Evolutionary conservation across 2,113 vertebrate genomes (phyloP), one percentile per base, ranked within the genome.

Genomic region (Brachyhypopomus gauderio): DNA sequence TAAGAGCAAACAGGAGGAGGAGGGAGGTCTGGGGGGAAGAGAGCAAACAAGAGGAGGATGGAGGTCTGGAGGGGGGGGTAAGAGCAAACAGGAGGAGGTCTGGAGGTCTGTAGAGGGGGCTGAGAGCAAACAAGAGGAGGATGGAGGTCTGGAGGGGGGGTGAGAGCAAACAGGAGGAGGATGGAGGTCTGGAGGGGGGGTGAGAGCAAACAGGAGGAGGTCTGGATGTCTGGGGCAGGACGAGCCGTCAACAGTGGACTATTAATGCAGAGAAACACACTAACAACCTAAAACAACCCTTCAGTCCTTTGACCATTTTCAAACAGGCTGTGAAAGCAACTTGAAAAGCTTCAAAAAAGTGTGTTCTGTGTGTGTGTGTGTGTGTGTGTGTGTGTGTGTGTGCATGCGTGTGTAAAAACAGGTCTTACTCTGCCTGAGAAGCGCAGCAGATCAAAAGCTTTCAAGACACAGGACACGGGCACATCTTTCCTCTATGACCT

Each of bases 401-500:
- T 72, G 36, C 75, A 66, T 69, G 63, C 25, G 77, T 27, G 41
- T 56, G 48, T 14, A n/a, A 69, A 30, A 77, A 17, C 25, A 34
- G 25, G 48, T 58, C 60, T 27, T 14, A 6, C 41, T 69, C 72
- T 59, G 62, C 72, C 72, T 38, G 62, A 62, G 56, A 66, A 25
- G 25, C 45, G 78, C 78, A 20, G 23, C 9, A 77, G 83, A 78
- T 84, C 74, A 81, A 84, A 81, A 80, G 36, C 75, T 63, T 73
- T 23, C 71, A 60, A 67, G 71, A 78, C 60, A 25, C 22, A 41
- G 55, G 81, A 72, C 69, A 69, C 69, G 7, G 22, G 55, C 63
- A 67, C 74, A 16, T 34, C 72, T 55, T 73, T 81, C 60, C 67
- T 34, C 55, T 19, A 78, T 77, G 78, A 84, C 83, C 83, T 84